Evolutionary conservation across 2,888 invertebrate genomes (phyloP), one percentile per base, ranked within the genome.

Genomic region (Cenopis cana): DNA sequence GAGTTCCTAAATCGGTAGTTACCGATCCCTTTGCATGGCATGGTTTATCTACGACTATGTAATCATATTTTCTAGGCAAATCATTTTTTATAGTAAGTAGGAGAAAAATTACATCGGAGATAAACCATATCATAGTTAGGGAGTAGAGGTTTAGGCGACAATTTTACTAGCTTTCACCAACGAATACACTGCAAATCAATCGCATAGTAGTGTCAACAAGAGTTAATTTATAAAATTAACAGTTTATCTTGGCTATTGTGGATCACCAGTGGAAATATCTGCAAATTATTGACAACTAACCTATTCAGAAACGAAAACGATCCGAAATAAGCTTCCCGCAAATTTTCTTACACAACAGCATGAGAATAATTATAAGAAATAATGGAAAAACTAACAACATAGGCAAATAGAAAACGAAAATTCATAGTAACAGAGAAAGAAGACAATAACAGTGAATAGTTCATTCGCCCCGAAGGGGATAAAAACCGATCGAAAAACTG

Each of bases 401-500:
- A 77, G 81, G 76, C 75, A 81, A 83, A 84, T 82, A 84, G 78
- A 78, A 85, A 83, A 81, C 76, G 73, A 87, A 86, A 87, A 82
- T 88, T 88, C 79, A 82, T 85, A 82, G 85, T 88, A 87, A 76
- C 77, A 73, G 76, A 76, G 79, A 79, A 79, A 79, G 75, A 83
- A 81, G 75, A 81, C 73, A 78, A 68, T 55, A 82, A 84, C 82
- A 85, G 80, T 41, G 84, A 79, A 79, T 77, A 81, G 79, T 80
- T 79, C 75, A 74, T 75, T 75, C 76, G 78, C 80, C 81, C 80
- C 83, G 71, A 75, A 81, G 82, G 77, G 76, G 78, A 83, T 84
- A 89, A 88, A 88, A 82, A 85, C 81, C 78, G 77, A 82, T 83
- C 80, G 75, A 90, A 91, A 90, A 88, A 89, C 84, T 87, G 90